Evolutionary conservation across 2,797 vertebrate species (phyloP).

Genomic region (Hypotaenidia okinawae): DNA sequence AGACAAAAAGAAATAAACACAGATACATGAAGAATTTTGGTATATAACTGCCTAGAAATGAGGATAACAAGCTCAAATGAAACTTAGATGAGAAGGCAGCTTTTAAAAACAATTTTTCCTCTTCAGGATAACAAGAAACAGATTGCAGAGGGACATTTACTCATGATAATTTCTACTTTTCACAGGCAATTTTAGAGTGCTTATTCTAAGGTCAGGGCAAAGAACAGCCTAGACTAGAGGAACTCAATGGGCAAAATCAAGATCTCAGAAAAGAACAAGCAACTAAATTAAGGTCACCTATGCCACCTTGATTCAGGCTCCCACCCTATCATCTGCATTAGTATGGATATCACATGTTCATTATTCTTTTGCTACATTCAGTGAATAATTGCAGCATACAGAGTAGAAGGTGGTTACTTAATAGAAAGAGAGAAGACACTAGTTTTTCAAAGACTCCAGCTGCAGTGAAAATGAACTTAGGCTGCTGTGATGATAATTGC

Average conservation of each 20-base stretch:
- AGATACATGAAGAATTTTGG: background rate
- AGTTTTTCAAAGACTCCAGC: conserved; percentile 2
- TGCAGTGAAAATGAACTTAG: background rate
- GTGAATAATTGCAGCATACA: background rate
- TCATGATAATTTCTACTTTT: background rate
- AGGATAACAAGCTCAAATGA: background rate
- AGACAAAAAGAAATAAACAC: background rate
- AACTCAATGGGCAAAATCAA: background rate
- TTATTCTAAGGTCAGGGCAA: background rate
- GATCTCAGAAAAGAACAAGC: background rate
- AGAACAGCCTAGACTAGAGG: background rate
- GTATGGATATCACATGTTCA: background rate
- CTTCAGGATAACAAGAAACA: background rate
- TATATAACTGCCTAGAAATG: background rate
- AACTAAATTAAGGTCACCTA: background rate
- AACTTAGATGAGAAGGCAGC: background rate
- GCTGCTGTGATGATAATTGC: accelerated
- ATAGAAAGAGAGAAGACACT: background rate
- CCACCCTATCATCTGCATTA: background rate
- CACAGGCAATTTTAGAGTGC: background rate
- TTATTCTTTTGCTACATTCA: background rate
- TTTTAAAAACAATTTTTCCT: background rate
- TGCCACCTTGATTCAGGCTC: background rate
- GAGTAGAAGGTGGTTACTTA: background rate
- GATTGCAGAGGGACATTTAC: background rate